Conservation (phyloP, 2,797 vertebrate species). For the Cheirogaleus major region DNA sequence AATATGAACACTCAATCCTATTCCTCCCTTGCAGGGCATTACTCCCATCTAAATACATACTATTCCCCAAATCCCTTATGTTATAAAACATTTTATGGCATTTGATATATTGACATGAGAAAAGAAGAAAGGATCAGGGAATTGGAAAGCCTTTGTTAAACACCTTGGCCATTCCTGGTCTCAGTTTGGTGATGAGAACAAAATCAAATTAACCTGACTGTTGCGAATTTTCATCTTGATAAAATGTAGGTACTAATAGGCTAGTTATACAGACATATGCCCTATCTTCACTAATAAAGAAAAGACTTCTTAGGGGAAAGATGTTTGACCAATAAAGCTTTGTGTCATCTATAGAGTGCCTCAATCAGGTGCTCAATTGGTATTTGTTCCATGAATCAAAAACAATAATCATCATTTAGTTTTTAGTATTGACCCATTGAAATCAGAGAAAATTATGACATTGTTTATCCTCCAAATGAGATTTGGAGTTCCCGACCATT, state of each 20-base stretch:
- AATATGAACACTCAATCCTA: not conserved
- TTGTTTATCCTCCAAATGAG: not conserved
- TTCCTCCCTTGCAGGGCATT: not conserved
- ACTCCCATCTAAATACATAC: slow-evolving; percentile 16
- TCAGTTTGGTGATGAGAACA: not conserved
- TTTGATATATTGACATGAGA: slow-evolving; percentile 9
- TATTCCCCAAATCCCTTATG: not conserved
- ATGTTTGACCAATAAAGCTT: not conserved
- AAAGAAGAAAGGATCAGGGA: not conserved
- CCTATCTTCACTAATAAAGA: not conserved
- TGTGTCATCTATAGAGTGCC: not conserved
- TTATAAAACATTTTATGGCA: slow-evolving; percentile 11
- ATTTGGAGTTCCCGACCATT: not conserved
- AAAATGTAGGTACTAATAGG: not conserved
- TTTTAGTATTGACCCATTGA: slow-evolving; percentile 11
- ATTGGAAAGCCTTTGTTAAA: not conserved
- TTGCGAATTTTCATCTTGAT: not conserved
- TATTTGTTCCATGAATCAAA: not conserved
- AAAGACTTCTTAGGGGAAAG: not conserved
- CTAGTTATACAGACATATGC: not conserved
- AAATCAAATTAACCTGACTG: not conserved
- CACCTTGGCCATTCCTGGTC: not conserved
- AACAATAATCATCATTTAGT: not conserved
- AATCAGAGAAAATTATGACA: slow-evolving; percentile 4
- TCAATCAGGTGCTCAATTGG: not conserved